These are phyloP conservation scores for Oncorhynchus masou DNA, from an alignment of 2,113 vertebrate species.

Conservation along the genomic window DNA sequence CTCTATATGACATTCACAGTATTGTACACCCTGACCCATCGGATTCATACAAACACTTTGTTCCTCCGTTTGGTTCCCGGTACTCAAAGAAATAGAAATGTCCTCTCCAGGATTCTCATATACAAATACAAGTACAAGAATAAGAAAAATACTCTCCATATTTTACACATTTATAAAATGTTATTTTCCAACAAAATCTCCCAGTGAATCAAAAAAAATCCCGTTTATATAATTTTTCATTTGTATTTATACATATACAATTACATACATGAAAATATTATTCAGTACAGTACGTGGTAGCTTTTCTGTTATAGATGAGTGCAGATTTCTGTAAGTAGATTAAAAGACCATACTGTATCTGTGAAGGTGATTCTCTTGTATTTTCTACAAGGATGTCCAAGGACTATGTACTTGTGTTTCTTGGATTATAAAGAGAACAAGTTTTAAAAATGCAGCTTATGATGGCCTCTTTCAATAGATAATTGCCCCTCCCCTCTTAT, in stretches of 20 bases:
- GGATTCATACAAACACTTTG: constrained; percentile 54
- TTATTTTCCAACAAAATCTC: constrained; percentile 44
- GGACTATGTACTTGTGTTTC: too few relatives aligned
- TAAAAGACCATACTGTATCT: not conserved
- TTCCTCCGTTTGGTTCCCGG: constrained; percentile 21
- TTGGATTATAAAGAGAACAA: too few relatives aligned
- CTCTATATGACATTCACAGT: constrained; percentile 59
- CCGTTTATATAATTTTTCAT: constrained; percentile 23
- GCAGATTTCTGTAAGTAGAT: not conserved
- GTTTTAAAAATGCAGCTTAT: too few relatives aligned
- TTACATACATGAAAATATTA: constrained; percentile 32
- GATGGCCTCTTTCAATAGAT: not conserved
- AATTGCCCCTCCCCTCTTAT: too few relatives aligned
- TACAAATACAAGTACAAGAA: constrained; percentile 68
- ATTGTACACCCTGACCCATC: constrained; percentile 57
- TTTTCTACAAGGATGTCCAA: too few relatives aligned
- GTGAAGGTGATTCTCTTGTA: not conserved
- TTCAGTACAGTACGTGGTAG: not conserved
- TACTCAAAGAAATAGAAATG: constrained; percentile 39
- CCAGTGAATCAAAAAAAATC: constrained; percentile 1
- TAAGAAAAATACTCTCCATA: constrained; percentile 67
- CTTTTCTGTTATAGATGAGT: not conserved
- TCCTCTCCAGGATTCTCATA: constrained; percentile 50
- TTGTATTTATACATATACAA: constrained; percentile 46
- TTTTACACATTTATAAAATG: constrained; percentile 61